Percentiles rank a stretch among this genome's conserved stretches.
phyloP scores from a whole-genome alignment of 2,797 vertebrate species.

The Chromis chromis region DNA sequence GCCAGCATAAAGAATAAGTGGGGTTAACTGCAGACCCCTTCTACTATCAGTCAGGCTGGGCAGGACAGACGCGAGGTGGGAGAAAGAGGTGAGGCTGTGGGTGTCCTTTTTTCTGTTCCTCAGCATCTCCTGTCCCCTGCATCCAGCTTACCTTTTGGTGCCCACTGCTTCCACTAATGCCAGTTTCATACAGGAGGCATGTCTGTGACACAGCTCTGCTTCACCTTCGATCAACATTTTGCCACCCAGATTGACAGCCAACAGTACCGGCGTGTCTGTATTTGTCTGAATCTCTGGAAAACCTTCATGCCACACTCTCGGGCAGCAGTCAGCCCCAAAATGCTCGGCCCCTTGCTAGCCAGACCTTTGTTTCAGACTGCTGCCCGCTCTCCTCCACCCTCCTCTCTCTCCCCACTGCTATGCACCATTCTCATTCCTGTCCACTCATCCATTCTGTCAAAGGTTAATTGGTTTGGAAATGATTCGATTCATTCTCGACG shows the following conservation, averaged over 20 bases:
- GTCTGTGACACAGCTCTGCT: background rate
- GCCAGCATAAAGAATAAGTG: constrained; percentile 78
- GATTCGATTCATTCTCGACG: constrained; percentile 88
- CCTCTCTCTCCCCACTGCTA: constrained; percentile 30
- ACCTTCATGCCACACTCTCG: constrained; percentile 20
- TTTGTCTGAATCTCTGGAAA: constrained; percentile 20
- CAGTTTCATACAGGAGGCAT: background rate
- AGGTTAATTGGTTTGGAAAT: constrained; percentile 93
- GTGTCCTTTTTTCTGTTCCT: constrained; percentile 29
- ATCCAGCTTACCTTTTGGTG: constrained; percentile 11
- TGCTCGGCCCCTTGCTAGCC: constrained; percentile 9
- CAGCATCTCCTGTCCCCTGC: constrained; percentile 3
- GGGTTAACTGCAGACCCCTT: constrained; percentile 79
- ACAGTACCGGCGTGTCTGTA: constrained; percentile 23
- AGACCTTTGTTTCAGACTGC: constrained; percentile 28
- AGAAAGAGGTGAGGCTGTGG: constrained; percentile 20
- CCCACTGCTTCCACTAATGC: constrained; percentile 7
- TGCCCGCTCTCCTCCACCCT: constrained; percentile 30
- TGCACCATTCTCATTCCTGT: constrained; percentile 82
- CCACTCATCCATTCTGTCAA: constrained; percentile 88
- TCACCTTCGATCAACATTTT: background rate
- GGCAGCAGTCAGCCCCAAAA: constrained; percentile 50
- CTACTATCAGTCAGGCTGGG: constrained; percentile 72
- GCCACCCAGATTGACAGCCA: background rate
- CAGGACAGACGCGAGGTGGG: constrained; percentile 41